phyloP scores from a whole-genome alignment of 2,888 invertebrate species.

The Argynnis bischoffii region DNA sequence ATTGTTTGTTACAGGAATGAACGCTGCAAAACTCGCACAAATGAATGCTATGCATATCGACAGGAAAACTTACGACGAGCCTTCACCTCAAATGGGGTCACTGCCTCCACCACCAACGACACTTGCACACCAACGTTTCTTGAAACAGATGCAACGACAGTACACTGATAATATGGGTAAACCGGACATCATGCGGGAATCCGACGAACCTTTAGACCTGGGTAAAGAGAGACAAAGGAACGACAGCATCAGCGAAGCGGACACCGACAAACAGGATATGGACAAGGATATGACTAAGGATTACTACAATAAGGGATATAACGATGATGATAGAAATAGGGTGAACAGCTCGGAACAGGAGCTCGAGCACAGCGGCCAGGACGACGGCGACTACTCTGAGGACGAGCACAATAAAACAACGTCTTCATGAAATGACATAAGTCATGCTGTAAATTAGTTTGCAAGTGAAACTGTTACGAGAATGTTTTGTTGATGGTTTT shows the following conservation, averaged over 20 bases:
- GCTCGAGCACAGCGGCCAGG: conserved; percentile 63
- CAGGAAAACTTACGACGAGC: conserved; percentile 79
- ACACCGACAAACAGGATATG: conserved; percentile 77
- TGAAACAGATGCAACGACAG: conserved; percentile 84
- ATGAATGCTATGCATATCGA: conserved; percentile 84
- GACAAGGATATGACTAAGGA: conserved; percentile 72
- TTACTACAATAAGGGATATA: conserved; percentile 63
- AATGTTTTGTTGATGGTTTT: conserved; percentile 70
- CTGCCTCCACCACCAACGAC: conserved; percentile 81
- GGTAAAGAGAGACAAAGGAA: conserved; percentile 77
- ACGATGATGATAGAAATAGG: conserved; percentile 60
- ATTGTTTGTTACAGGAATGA: conserved; percentile 80
- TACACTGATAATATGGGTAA: conserved; percentile 82
- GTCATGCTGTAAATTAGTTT: conserved; percentile 50
- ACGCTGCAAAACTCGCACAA: conserved; percentile 90
- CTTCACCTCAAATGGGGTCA: conserved; percentile 80
- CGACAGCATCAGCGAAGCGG: conserved; percentile 66
- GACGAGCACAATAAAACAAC: conserved; percentile 71
- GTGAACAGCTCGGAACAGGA: conserved; percentile 56
- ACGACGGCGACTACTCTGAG: conserved; percentile 76
- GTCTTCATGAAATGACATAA: conserved; percentile 67
- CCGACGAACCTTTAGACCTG: conserved; percentile 80
- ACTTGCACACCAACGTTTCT: conserved; percentile 82
- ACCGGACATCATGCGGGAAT: conserved; percentile 79
- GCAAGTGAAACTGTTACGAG: conserved; percentile 56